Conservation (phyloP, 2,888 invertebrate genomes). For the Napeogenes inachia region DNA sequence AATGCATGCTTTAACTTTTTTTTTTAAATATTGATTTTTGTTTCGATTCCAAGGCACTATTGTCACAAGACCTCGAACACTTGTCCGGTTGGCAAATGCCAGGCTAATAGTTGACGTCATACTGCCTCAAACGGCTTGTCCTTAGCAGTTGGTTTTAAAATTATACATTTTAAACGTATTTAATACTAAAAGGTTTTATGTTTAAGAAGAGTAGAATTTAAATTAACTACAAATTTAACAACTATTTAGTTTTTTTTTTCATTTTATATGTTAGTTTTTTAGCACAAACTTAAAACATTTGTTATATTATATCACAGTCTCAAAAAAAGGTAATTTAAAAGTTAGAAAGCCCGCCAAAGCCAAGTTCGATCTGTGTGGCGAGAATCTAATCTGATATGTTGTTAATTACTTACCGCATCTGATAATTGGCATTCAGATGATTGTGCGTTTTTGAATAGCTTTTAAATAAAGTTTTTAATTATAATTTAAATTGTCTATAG, state of each 20-base stretch:
- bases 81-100: constrained; percentile 60
- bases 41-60: constrained; percentile 16
- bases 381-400: constrained; percentile 27
- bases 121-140: constrained; percentile 48
- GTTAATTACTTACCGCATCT: constrained; percentile 30
- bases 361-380: constrained; percentile 21
- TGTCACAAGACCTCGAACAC: constrained; percentile 58
- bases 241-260: no score
- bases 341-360: background rate
- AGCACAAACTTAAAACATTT: constrained; percentile 5
- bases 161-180: background rate
- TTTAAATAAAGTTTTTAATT: background rate
- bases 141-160: constrained; percentile 23
- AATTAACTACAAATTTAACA: background rate
- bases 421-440: constrained; percentile 24
- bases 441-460: constrained; percentile 9
- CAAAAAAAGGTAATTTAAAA: constrained; percentile 14
- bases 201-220: background rate
- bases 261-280: background rate
- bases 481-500: background rate
- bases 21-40: no score
- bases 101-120: constrained; percentile 58
- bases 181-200: background rate
- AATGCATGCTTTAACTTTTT: no score
- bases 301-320: constrained; percentile 12